Evolutionary conservation across 2,888 invertebrate species (phyloP).

Genomic region (Napeogenes inachia): DNA sequence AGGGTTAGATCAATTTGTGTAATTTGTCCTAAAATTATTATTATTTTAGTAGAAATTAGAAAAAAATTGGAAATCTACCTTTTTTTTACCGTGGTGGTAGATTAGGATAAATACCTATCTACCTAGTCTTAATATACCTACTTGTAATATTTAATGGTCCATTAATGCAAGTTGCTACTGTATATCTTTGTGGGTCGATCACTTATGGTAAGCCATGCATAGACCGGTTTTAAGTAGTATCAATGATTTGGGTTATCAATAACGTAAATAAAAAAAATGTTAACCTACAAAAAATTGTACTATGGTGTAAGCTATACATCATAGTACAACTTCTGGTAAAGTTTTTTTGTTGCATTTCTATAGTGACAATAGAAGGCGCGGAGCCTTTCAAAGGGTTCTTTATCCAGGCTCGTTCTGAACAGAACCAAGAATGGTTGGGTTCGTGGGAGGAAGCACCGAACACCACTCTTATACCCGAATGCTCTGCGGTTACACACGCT

Average conservation of each 20-base stretch:
- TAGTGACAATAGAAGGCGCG: constrained; percentile 77
- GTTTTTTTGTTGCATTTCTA: not conserved
- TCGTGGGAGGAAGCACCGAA: constrained; percentile 84
- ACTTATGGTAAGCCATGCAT: constrained; percentile 37
- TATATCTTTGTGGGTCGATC: constrained; percentile 60
- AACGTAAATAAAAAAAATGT: too few relatives aligned
- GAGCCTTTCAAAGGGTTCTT: constrained; percentile 89
- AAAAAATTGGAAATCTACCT: too few relatives aligned
- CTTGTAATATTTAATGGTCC: constrained; percentile 16
- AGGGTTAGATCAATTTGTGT: too few relatives aligned
- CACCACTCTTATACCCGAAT: constrained; percentile 86
- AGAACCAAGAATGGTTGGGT: constrained; percentile 85
- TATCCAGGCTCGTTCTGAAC: constrained; percentile 85
- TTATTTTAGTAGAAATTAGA: too few relatives aligned
- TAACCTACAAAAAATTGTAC: too few relatives aligned
- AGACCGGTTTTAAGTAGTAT: constrained; percentile 45
- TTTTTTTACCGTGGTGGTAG: too few relatives aligned
- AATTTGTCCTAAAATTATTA: too few relatives aligned
- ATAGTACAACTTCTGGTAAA: too few relatives aligned
- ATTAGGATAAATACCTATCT: too few relatives aligned
- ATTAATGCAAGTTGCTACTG: constrained; percentile 46
- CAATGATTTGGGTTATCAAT: not conserved
- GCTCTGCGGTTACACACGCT: constrained; percentile 87
- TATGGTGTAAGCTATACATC: too few relatives aligned
- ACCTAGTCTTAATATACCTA: not conserved